Base-by-base conservation (phyloP, 2,888 invertebrate genomes). In the Spatulosminthurus flaviceps region DNA sequence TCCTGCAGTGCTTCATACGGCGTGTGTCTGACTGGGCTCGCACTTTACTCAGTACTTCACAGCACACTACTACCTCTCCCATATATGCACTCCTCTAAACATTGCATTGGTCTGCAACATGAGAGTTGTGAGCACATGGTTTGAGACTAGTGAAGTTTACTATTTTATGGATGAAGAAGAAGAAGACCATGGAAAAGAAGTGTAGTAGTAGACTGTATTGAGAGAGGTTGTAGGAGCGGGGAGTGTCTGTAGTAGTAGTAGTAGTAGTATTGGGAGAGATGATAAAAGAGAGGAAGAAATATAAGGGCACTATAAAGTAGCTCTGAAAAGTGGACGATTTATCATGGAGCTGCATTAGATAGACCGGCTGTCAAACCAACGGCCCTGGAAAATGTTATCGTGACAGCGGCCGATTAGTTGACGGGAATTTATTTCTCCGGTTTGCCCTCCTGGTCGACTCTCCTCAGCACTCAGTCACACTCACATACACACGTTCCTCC, bases 381-480 rank as follows among this genome's bases (percentile, higher is more conserved):
- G 82, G 81, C 82, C 82, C 80, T 81, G 81, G 79, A 81, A 82
- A 82, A 82, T 82, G 82, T 82, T 82, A 81, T 81, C 81, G 79
- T 81, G 82, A 82, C 82, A 81, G 81, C 75, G 72, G 75, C 79
- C 78, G 77, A 79, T 79, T 80, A 81, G 80, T 82, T 82, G 80
- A 82, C 81, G 81, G 79, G 81, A 81, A 82, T 82, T 82, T 82
- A 82, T 82, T 82, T 80, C 80, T 79, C 75, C 80, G 75, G 78
- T 51, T 76, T 70, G 74, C 77, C 78, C 78, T 81, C 80, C 74
- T 78, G 61, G 64, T 64, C 29, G 77, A 66, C 66, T 73, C 51
- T 42, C 73, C 73, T 73, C 73, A 73, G 73, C 60, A 73, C 51
- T 73, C 71, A 29, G 42, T 60, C 66, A 67, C 76, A 67, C 60